Conservation (phyloP, 2,113 vertebrate species). For the Oryzias melastigma region DNA sequence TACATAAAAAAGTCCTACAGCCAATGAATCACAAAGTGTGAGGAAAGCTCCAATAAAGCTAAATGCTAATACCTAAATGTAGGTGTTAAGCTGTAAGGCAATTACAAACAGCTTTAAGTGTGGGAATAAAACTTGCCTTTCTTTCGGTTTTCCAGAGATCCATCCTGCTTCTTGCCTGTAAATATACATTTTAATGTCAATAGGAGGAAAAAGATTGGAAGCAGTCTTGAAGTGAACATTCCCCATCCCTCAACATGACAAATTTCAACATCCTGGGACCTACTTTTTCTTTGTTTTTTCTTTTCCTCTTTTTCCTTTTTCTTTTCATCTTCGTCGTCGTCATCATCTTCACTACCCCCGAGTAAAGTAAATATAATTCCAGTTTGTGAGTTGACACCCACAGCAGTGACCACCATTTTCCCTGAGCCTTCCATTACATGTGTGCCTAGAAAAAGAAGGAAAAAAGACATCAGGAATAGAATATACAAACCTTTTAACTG, state of each 20-base stretch:
- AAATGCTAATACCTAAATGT: slow-evolving; percentile 24
- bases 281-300: slow-evolving; percentile 97
- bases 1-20: slow-evolving; percentile 23
- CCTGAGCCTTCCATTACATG: slow-evolving; percentile 99
- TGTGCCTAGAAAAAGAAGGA: slow-evolving; percentile 82
- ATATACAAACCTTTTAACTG: too few species aligned
- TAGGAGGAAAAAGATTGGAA: not conserved
- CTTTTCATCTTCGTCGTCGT: slow-evolving; percentile 90
- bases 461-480: slow-evolving; percentile 17
- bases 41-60: slow-evolving; percentile 15
- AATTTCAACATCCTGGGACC: slow-evolving; percentile 7
- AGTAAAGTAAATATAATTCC: slow-evolving; percentile 99
- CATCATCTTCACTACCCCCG: slow-evolving; percentile 87
- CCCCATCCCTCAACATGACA: too few species aligned
- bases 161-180: slow-evolving; percentile 96
- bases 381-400: slow-evolving; percentile 98
- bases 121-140: slow-evolving; percentile 84
- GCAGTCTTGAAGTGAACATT: too few species aligned
- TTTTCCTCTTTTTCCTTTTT: slow-evolving; percentile 90
- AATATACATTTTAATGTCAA: slow-evolving; percentile 31
- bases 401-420: slow-evolving; percentile 97
- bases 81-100: slow-evolving; percentile 14
- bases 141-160: slow-evolving; percentile 92
- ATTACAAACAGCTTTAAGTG: slow-evolving; percentile 12
- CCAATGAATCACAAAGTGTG: slow-evolving; percentile 34